Base-by-base conservation (phyloP, 2,113 vertebrate genomes). In the Periophthalmus modestus region DNA sequence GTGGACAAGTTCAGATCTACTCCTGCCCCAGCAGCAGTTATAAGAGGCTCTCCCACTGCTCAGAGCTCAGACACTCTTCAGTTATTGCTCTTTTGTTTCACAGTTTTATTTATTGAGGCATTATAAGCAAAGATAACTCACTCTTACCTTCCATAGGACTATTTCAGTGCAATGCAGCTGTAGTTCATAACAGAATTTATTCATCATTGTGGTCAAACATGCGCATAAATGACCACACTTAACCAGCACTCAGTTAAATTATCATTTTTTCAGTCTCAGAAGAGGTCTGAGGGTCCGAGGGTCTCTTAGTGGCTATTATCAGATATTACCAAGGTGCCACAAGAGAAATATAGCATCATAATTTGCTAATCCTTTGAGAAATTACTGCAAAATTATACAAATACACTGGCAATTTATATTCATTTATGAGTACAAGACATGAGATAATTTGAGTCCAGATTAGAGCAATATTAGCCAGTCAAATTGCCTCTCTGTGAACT, bases 1-100 rank as follows among this genome's bases (percentile, higher is more conserved):
- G 39, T 9, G 39, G 33, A 4, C 12, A 84, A 84, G 66, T 84
- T 84, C 68, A 43, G 68, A 24, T 48, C 48, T 28, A 24, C n/a
- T 48, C 15, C 14, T 14, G 55, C 1, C 13, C 12, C 36, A 39
- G 36, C 36, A 7, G 36, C 36, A 9, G 11, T 43, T 9, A 10
- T 43, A 43, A 7, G 39, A 43, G 39, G 5, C 39, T 43, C 1
- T 43, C 39, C 39, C 39, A 9, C 39, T 43, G 39, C 39, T 43
- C 39, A 10, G 39, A 9, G 39, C 39, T 43, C 11, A 43, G 39
- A 43, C 39, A 43, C 7, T 55, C 4, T n/a, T 21, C 12, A 59
- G 21, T 61, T 46, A 47, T 69, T 68, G 28, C 33, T 59, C 13
- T 46, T 0, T 19, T 55, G 4, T n/a, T 7, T 14, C 4, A 12